A percentile compares a stretch with the other conserved stretches of the same genome.
These are phyloP conservation scores for Coregonus clupeaformis DNA, from an alignment of 2,113 vertebrate species.

Conservation along the genomic window DNA sequence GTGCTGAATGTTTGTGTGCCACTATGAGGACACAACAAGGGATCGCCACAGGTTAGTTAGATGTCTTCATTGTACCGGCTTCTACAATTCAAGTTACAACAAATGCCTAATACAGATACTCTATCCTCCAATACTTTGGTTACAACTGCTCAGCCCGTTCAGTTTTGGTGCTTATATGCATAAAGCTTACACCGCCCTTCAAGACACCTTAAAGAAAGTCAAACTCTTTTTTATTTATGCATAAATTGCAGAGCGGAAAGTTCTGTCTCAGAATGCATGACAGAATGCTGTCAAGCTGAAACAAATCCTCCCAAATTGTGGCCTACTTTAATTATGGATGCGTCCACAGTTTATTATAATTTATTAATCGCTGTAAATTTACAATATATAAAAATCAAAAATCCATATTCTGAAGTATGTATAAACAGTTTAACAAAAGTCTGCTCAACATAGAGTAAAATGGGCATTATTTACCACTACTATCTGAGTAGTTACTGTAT, in stretches of 20 bases:
- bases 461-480: background rate
- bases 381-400: slow-evolving; percentile 4
- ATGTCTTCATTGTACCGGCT: too few relatives aligned
- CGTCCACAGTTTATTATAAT: slow-evolving; percentile 26
- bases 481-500: background rate
- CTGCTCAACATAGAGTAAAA: background rate
- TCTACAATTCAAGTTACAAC: too few relatives aligned
- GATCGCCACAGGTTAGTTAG: too few relatives aligned
- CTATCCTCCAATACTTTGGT: too few relatives aligned
- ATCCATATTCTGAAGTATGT: background rate
- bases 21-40: too few relatives aligned
- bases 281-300: background rate
- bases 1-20: too few relatives aligned
- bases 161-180: background rate
- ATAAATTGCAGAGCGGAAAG: background rate
- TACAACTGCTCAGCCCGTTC: background rate
- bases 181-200: background rate
- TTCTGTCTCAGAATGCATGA: background rate
- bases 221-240: background rate
- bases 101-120: too few relatives aligned
- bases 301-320: slow-evolving; percentile 17
- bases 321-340: slow-evolving; percentile 27
- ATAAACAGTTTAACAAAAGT: background rate
- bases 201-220: background rate
- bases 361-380: slow-evolving; percentile 28